Evolutionary conservation across 1,140 invertebrate species (phyloP).

Genomic region (Diabrotica undecimpunctata): DNA sequence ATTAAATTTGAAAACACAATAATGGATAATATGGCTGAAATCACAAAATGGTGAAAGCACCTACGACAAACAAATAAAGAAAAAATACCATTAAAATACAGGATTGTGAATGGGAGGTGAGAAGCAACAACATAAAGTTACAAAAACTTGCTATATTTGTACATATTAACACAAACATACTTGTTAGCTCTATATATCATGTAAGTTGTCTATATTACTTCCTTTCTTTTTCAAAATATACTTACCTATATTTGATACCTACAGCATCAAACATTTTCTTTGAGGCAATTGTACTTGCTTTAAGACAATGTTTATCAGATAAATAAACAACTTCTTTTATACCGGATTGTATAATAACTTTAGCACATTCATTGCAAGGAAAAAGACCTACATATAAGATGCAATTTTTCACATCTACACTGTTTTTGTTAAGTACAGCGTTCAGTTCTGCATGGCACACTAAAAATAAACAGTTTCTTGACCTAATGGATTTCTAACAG

Average conservation of each 20-base stretch:
- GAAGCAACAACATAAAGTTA: too few species aligned
- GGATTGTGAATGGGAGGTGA: too few species aligned
- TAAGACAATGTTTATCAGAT: constrained; percentile 73
- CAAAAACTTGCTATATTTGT: too few species aligned
- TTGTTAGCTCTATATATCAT: too few species aligned
- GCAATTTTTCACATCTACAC: constrained; percentile 70
- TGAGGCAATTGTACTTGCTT: constrained; percentile 66
- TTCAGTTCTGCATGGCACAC: constrained; percentile 98
- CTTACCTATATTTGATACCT: constrained; percentile 61
- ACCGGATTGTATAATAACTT: constrained; percentile 94
- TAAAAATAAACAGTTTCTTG: constrained; percentile 50
- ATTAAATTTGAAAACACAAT: too few species aligned
- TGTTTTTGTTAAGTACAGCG: constrained; percentile 91
- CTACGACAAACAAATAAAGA: too few species aligned
- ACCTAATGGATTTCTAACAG: neutral
- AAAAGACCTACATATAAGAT: constrained; percentile 85
- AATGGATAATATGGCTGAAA: too few species aligned
- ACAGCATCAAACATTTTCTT: constrained; percentile 77
- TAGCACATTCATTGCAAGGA: constrained; percentile 96
- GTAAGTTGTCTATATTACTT: too few species aligned
- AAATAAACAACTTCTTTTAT: constrained; percentile 78
- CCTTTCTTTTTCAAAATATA: too few species aligned
- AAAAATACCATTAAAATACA: too few species aligned
- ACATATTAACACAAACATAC: too few species aligned
- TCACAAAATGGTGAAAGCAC: too few species aligned